Conservation (phyloP, 1,140 invertebrate genomes). For the Drosophila serrata region DNA sequence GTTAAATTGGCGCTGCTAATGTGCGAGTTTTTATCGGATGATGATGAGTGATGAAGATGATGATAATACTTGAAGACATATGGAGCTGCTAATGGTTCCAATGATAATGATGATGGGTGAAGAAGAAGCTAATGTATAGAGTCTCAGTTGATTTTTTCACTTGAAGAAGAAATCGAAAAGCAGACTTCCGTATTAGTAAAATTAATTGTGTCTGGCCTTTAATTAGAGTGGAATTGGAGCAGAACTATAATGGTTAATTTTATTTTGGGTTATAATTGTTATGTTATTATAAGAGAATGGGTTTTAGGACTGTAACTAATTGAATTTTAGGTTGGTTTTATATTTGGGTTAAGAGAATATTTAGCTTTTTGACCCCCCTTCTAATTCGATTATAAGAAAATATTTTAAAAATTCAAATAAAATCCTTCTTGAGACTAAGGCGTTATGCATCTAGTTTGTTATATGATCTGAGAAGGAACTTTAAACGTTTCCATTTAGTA, state of each 20-base stretch:
- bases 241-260: slow-evolving; percentile 21
- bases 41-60: slow-evolving; percentile 20
- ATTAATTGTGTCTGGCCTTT: not conserved
- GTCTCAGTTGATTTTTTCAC: slow-evolving; percentile 1
- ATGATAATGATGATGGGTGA: slow-evolving; percentile 17
- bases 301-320: not conserved
- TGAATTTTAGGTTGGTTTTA: not conserved
- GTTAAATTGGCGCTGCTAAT: slow-evolving; percentile 60
- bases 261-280: not conserved
- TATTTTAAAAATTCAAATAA: too few species aligned
- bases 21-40: slow-evolving; percentile 31
- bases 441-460: not conserved
- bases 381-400: not conserved
- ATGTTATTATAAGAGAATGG: not conserved
- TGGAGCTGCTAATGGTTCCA: slow-evolving; percentile 38
- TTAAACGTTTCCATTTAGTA: not conserved
- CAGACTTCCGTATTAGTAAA: not conserved
- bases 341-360: not conserved
- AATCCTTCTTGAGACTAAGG: too few species aligned
- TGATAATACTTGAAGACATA: slow-evolving; percentile 17
- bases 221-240: slow-evolving; percentile 33
- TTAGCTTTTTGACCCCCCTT: not conserved
- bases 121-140: slow-evolving; percentile 26
- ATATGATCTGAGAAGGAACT: not conserved
- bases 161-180: slow-evolving; percentile 12